phyloP scores from a whole-genome alignment of 2,888 invertebrate species.

The Xylocampa areola region DNA sequence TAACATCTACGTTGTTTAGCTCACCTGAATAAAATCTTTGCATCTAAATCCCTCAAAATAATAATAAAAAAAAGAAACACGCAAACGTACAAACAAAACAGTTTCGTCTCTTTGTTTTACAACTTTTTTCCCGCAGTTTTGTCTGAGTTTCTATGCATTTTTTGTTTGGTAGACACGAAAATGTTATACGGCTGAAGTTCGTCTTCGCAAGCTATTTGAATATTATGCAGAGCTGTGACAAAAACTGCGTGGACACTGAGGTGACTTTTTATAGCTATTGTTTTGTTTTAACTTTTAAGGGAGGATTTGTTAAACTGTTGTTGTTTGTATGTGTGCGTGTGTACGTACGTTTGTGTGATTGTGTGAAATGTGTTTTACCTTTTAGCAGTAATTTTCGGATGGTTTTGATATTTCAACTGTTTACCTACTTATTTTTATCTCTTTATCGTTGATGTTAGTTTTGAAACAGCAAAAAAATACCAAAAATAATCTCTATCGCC shows the following conservation, averaged over 20 bases:
- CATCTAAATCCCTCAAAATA: slow-evolving; percentile 34
- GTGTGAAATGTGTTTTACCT: too few species aligned
- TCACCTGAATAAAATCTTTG: slow-evolving; percentile 36
- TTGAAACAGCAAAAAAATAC: too few species aligned
- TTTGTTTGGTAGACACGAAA: slow-evolving; percentile 60
- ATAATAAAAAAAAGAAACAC: slow-evolving; percentile 39
- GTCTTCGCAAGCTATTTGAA: slow-evolving; percentile 55
- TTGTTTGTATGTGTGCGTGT: slow-evolving; percentile 1
- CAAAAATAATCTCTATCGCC: too few species aligned
- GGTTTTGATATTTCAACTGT: too few species aligned
- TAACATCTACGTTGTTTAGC: slow-evolving; percentile 18
- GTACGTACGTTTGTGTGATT: too few species aligned
- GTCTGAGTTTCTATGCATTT: slow-evolving; percentile 59
- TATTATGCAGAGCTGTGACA: slow-evolving; percentile 51
- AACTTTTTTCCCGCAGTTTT: slow-evolving; percentile 69
- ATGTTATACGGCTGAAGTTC: slow-evolving; percentile 72
- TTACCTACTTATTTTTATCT: too few species aligned
- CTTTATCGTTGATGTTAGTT: too few species aligned
- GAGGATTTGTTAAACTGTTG: slow-evolving; percentile 7
- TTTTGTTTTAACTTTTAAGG: slow-evolving; percentile 25
- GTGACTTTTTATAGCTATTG: slow-evolving; percentile 41
- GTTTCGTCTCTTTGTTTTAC: slow-evolving; percentile 66
- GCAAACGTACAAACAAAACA: slow-evolving; percentile 59
- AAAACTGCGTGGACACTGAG: slow-evolving; percentile 47
- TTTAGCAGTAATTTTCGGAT: too few species aligned